phyloP scores from a whole-genome alignment of 2,113 vertebrate genomes.

The Sprattus sprattus region DNA sequence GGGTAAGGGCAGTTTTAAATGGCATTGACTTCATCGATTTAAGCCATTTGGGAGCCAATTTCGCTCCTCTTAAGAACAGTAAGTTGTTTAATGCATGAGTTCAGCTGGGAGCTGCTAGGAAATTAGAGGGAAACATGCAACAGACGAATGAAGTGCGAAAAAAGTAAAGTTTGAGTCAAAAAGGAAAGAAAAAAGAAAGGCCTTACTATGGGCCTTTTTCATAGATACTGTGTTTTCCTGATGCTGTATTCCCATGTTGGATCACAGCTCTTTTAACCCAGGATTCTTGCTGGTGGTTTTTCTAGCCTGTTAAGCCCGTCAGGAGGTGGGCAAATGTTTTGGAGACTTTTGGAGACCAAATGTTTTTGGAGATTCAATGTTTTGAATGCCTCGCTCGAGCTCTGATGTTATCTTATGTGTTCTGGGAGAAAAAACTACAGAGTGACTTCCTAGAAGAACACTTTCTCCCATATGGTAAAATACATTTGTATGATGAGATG shows the following conservation, averaged over 20 bases:
- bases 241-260: not conserved
- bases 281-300: not conserved
- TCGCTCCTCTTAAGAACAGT: constrained; percentile 28
- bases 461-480: not conserved
- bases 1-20: constrained; percentile 24
- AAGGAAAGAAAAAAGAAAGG: not conserved
- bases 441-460: not conserved
- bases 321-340: not conserved
- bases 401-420: not conserved
- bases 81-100: constrained; percentile 35
- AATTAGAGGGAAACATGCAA: constrained; percentile 3
- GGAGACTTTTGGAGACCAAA: no score
- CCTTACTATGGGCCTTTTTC: not conserved
- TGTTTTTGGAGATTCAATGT: not conserved
- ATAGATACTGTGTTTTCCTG: not conserved
- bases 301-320: not conserved
- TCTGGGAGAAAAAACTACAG: not conserved
- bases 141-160: not conserved
- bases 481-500: not conserved
- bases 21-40: constrained; percentile 47
- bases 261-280: not conserved
- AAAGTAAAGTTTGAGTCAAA: constrained; percentile 22
- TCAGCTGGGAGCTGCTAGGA: not conserved
- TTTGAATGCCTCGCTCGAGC: not conserved
- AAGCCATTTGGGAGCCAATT: constrained; percentile 44